Base-by-base conservation (phyloP, 2,113 vertebrate species). In the Nerophis ophidion region DNA sequence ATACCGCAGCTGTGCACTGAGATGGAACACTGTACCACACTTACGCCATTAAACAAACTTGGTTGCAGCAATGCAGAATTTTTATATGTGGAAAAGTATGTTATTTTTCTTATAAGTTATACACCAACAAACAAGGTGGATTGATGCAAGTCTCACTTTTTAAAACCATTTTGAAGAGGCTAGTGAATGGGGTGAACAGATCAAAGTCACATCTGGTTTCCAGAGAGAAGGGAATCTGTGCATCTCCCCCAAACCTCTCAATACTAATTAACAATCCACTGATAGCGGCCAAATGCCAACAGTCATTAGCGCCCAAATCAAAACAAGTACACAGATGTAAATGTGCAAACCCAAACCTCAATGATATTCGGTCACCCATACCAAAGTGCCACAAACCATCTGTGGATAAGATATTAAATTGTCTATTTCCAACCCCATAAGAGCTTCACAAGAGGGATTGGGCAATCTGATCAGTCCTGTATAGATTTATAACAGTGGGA, bases 191-290 rank as follows among this genome's bases (percentile, higher is more conserved):
- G 82, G 81, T 84, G 60, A 67, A 63, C 76, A 65, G 84, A 91
- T 92, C 90, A 92, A 91, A 91, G 57, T 74, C 70, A 77, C 85
- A 83, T 83, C 88, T 89, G 87, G 77, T 85, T 75, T 53, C 40
- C 46, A 79, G 83, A 60, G 79, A 81, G 77, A 77, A 84, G 81
- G 72, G 77, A 84, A 84, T 84, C 53, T 70, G 79, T 70, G 35
- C 76, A 63, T 81, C 77, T 68, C 80, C 70, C 85, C 70, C 73
- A 89, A 87, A 86, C 88, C 90, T 91, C 88, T 87, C 83, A 90
- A 81, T 86, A 91, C 86, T 86, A 89, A 89, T 90, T 90, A 92
- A 88, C 89, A 74, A 77, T 78, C 83, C 86, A 79, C 84, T 76
- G 75, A 82, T 77, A 71, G 78, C 80, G 72, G 62, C 82, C 71